Evolutionary conservation across 2,888 invertebrate species (phyloP), one percentile per base, ranked within the genome.

Genomic region (Thera britannica): DNA sequence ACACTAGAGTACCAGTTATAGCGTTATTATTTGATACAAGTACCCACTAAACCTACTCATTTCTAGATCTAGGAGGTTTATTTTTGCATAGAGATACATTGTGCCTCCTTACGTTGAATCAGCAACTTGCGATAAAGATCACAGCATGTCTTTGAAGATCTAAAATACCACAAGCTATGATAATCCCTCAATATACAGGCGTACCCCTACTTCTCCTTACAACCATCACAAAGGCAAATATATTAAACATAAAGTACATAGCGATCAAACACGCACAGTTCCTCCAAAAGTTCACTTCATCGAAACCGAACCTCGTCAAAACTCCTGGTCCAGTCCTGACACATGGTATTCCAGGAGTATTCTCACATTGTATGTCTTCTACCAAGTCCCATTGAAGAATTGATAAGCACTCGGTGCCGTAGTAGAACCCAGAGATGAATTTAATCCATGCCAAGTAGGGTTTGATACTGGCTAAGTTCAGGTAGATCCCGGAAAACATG

Each of bases 401-500:
- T 35, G 96, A 96, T n/a, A 96, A 87, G 1, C 95, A 95, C 79
- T 96, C 96, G 44, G 95, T 94, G 2, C 96, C 94, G 77, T 96
- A 96, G 82, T 95, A 97, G 83, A 97, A 96, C 3, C 96, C 94
- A 0, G 96, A 96, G 0, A 95, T 77, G 78, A 96, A 96, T 77
- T 95, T 95, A 0, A 96, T 75, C 92, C 95, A 95, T 44, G 89
- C 85, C 61, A 95, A 83, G 73, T 91, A 88, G 3, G 88, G 82
- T 0, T 95, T 94, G 46, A 95, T 86, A 54, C 95, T 92, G 60
- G 93, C 93, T 11, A 96, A 86, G 84, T 96, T 96, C 65, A 96
- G 87, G 82, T 95, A 96, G 72, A 96, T 93, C 12, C 97, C 97
- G 38, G 96, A 95, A 76, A 96, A 95, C 79, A 95, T 94, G 41